Evolutionary conservation across 2,113 vertebrate species (phyloP), one percentile per base, ranked within the genome.

Genomic region (Pteronura brasiliensis): DNA sequence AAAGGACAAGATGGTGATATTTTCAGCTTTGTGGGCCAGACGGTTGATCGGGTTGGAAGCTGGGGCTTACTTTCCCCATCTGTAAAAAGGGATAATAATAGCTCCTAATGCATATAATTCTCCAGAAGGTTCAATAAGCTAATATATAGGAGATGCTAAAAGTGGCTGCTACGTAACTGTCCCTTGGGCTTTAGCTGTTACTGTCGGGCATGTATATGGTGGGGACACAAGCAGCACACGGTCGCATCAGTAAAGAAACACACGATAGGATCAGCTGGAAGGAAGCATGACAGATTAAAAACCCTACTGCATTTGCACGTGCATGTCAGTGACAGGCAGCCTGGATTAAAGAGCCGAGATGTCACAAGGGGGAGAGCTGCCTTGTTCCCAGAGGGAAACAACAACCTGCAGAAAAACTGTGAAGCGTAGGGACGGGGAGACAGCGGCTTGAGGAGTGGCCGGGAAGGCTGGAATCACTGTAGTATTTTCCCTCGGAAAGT

Each of bases 311-410:
- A 21, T 88, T 84, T 90, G 57, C 83, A 65, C 21, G 0, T 2
- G 36, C 4, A 7, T 44, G 7, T 91, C 31, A 9, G 88, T 49
- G 86, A 91, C 72, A 88, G 93, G 52, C 76, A 52, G 87, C 55
- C 57, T 47, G 74, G 83, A 89, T 77, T 90, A 81, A 72, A 69
- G 67, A 42, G 20, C 71, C 10, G 47, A 93, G 81, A 79, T 14
- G 69, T 79, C 80, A 82, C 71, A 23, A 1, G 27, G 36, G 80
- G 84, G 55, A 94, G 57, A 65, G n/a, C 42, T 61, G 7, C 36
- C 12, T 12, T 21, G 61, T 67, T 39, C 92, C 76, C 92, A 52
- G 67, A 94, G 71, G 92, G 71, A 44, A 85, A 63, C 0, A 11
- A 29, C 47, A 59, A 7, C 34, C 39, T 27, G n/a, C n/a, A 31